phyloP scores from a whole-genome alignment of 2,888 invertebrate genomes.

The Esperia sulphurella region DNA sequence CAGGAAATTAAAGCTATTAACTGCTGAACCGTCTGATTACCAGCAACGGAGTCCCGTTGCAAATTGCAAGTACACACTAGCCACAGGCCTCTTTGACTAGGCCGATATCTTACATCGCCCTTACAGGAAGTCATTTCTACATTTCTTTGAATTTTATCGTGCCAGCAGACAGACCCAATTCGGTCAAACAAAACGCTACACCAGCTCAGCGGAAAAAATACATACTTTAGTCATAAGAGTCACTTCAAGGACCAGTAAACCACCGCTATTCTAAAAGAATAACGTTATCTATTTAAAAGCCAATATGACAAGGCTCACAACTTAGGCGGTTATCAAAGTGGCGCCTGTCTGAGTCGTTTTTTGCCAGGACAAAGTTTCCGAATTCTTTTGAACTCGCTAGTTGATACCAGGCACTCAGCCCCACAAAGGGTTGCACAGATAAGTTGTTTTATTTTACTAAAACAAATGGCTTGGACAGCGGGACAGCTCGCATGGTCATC shows the following conservation, averaged over 20 bases:
- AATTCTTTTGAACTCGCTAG: constrained; percentile 3
- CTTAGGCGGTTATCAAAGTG: constrained; percentile 39
- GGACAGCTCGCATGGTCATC: constrained; percentile 5
- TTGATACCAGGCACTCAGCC: not conserved
- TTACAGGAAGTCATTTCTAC: constrained; percentile 46
- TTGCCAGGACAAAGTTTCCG: constrained; percentile 9
- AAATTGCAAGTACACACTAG: constrained; percentile 14
- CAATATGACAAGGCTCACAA: constrained; percentile 30
- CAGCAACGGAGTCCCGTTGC: constrained; percentile 55
- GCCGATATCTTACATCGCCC: constrained; percentile 24
- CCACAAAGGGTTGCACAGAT: constrained; percentile 1
- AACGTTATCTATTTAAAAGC: constrained; percentile 41
- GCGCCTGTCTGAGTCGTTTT: constrained; percentile 47
- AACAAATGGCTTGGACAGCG: not conserved
- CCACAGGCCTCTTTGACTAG: constrained; percentile 14
- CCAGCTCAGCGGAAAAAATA: constrained; percentile 38
- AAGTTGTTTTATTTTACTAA: constrained; percentile 1
- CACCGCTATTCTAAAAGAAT: constrained; percentile 39
- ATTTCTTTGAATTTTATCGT: constrained; percentile 24
- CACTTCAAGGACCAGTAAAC: constrained; percentile 43
- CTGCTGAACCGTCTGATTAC: constrained; percentile 28
- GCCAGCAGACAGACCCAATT: not conserved
- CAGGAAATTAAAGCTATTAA: constrained; percentile 51
- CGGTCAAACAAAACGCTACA: constrained; percentile 45
- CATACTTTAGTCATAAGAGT: constrained; percentile 48